Evolutionary conservation across 1,140 invertebrate species (phyloP).

Genomic region (Drosophila simulans): DNA sequence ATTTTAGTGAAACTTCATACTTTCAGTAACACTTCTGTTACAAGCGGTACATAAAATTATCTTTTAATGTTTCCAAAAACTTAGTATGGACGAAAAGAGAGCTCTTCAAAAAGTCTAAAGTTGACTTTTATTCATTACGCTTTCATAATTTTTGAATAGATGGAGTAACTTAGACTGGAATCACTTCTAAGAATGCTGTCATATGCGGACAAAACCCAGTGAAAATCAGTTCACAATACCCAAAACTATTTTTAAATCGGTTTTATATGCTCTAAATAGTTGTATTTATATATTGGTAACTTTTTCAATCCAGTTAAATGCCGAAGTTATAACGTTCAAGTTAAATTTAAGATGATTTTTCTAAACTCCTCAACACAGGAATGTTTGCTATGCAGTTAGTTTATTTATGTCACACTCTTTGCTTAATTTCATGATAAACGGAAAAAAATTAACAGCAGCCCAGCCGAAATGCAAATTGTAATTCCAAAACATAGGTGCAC

Average conservation of each 20-base stretch:
- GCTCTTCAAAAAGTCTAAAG: no score
- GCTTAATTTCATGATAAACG: slow-evolving; percentile 2
- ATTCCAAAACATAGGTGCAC: neutral
- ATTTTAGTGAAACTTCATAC: no score
- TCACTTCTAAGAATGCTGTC: no score
- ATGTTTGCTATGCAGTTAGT: slow-evolving; percentile 8
- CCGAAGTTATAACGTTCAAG: neutral
- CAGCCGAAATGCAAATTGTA: neutral
- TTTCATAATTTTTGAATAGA: no score
- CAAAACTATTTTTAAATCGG: neutral
- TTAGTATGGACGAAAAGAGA: no score
- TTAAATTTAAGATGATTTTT: neutral
- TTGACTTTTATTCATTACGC: no score
- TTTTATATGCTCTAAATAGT: neutral
- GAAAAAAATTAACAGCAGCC: neutral
- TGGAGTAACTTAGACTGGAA: no score
- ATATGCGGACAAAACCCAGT: neutral
- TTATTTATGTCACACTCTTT: slow-evolving; percentile 1
- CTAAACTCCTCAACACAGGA: neutral
- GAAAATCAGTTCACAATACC: no score
- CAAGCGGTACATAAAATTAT: no score
- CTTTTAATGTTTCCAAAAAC: no score
- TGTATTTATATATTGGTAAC: neutral
- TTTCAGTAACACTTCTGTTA: no score
- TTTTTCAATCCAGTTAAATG: neutral